Evolutionary conservation across 2,113 vertebrate genomes (phyloP).

Genomic region (Ramphastos sulfuratus): DNA sequence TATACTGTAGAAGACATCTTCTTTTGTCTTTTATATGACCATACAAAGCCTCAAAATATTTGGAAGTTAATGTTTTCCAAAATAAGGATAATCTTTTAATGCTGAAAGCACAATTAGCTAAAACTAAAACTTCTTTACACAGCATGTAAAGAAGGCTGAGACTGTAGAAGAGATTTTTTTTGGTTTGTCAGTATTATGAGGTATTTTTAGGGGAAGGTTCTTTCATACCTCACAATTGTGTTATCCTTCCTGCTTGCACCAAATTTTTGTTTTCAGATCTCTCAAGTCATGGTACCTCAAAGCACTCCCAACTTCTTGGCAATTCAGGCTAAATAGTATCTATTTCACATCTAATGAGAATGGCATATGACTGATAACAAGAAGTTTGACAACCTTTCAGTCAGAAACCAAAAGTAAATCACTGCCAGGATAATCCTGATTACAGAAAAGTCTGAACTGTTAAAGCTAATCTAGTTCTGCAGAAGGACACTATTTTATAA

Average conservation of each 20-base stretch:
- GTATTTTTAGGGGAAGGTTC: neutral
- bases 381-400: neutral
- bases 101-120: neutral
- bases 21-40: neutral
- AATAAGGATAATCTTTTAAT: neutral
- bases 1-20: neutral
- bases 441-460: neutral
- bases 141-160: neutral
- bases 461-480: neutral
- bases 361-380: neutral
- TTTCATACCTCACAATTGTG: neutral
- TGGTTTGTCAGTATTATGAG: neutral
- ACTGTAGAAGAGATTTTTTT: neutral
- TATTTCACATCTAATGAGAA: neutral
- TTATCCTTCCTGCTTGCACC: neutral
- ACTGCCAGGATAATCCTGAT: neutral
- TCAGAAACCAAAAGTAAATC: neutral
- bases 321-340: neutral
- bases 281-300: neutral
- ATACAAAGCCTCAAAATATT: neutral
- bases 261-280: neutral
- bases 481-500: neutral
- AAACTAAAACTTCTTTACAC: neutral
- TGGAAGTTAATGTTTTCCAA: neutral
- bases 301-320: neutral